Base-by-base conservation (phyloP, 1,140 invertebrate species). In the Drosophila littoralis region DNA sequence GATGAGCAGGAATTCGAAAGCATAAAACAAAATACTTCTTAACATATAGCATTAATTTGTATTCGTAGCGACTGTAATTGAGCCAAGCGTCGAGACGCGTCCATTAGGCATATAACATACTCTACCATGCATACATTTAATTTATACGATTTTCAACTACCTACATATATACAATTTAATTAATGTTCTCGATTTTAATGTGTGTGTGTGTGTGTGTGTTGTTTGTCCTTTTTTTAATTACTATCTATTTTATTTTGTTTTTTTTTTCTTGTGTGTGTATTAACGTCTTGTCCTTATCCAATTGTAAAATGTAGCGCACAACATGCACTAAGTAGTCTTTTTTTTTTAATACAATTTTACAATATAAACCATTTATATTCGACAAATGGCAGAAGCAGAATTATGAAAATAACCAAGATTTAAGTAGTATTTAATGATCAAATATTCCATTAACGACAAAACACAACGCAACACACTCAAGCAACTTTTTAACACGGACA, bases 381-480 rank as follows among this genome's bases (percentile, higher is more conserved):
- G 46, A 33, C 15, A 65, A 54, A 67, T 67, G 54, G 13, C 63
- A 38, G 28, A 45, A 57, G 43, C 66, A 61, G 22, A 13, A 67
- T 46, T 36, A 73, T 54, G 50, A 68, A 22, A 68, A 73, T 60
- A 73, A 61, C 46, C 65, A 74, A 17, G 13, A 69, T 74, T 61
- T 69, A 74, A 68, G 71, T 74, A 74, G 65, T 55, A 61, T 74
- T 55, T 74, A 69, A 69, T 69, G 50, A 54, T 55, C 42, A 69
- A 69, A 74, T 57, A 74, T 74, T 68, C 64, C 65, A 68, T 50
- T 38, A 28, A n/a, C n/a, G 35, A n/a, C 36, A 45, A 17, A 52
- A 32, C 22, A 40, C 6, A 48, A 65, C 40, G 51, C 52, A 9
- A 54, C 17, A 68, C 60, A 50, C 45, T 40, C 8, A 40, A 42